Conservation (phyloP, 2,888 invertebrate genomes). For the Leptopilina syphax region DNA sequence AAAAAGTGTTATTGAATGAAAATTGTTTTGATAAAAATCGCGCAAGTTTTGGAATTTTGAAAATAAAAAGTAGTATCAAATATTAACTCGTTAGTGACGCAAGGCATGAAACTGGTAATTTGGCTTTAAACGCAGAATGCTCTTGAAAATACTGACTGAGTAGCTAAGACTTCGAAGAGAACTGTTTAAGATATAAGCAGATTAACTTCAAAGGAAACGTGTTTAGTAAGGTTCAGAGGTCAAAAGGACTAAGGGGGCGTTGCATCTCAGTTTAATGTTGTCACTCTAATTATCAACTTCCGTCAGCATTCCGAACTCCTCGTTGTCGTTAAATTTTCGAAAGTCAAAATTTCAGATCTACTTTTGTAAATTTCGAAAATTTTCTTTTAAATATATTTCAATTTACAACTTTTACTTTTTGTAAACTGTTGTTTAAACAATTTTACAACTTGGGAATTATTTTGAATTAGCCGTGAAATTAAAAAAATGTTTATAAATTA, state of each 20-base stretch:
- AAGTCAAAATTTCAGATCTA: neutral
- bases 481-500: too few species aligned
- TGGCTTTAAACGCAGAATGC: neutral
- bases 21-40: too few species aligned
- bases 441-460: too few species aligned
- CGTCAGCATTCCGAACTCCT: neutral
- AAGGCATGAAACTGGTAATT: neutral
- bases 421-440: too few species aligned
- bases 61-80: neutral
- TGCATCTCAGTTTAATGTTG: conserved; percentile 29
- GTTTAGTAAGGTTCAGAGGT: conserved; percentile 30
- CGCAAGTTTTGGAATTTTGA: neutral
- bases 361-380: too few species aligned
- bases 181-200: conserved; percentile 24
- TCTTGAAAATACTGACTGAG: conserved; percentile 2
- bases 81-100: neutral
- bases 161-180: neutral
- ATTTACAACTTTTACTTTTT: too few species aligned
- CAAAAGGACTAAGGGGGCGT: conserved; percentile 10
- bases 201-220: conserved; percentile 33
- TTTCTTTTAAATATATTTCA: too few species aligned
- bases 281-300: conserved; percentile 13
- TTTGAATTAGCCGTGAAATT: too few species aligned
- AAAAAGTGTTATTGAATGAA: neutral
- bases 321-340: neutral